These are phyloP conservation scores for Lagenorhynchus albirostris DNA, from an alignment of 2,113 vertebrate species.

Conservation along the genomic window DNA sequence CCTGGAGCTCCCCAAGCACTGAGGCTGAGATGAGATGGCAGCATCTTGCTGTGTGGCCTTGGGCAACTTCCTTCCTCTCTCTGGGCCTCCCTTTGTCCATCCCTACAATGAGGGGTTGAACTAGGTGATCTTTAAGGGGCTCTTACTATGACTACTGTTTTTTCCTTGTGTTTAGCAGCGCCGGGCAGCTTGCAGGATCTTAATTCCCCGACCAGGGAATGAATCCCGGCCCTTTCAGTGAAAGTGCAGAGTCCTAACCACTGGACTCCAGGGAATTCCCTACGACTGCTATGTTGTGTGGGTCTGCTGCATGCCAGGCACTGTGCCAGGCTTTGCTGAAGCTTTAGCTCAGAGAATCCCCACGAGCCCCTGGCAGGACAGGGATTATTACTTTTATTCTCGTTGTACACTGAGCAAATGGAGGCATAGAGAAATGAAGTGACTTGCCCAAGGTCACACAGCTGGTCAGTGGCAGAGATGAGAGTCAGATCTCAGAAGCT, in stretches of 20 bases:
- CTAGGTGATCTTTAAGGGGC: neutral
- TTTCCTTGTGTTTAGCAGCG: neutral
- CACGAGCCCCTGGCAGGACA: rapidly evolving
- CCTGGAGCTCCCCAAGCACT: neutral
- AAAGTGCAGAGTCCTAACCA: neutral
- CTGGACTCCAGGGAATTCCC: neutral
- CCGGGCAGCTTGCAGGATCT: neutral
- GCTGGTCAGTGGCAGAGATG: neutral
- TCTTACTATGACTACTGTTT: neutral
- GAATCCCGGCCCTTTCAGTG: neutral
- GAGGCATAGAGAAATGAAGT: neutral
- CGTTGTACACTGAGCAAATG: neutral
- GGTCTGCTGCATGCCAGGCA: neutral
- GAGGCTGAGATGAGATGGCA: neutral
- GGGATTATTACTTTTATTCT: neutral
- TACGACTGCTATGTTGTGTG: neutral
- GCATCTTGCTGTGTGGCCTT: neutral
- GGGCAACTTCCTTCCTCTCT: neutral
- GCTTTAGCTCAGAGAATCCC: neutral
- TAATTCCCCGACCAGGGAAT: neutral
- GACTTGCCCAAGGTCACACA: neutral
- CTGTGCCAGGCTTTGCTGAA: neutral
- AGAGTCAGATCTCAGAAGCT: rapidly evolving
- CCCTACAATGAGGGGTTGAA: neutral
- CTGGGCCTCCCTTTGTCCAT: neutral